Evolutionary conservation across 2,797 vertebrate genomes (phyloP).

Genomic region (Rhinophrynus dorsalis): DNA sequence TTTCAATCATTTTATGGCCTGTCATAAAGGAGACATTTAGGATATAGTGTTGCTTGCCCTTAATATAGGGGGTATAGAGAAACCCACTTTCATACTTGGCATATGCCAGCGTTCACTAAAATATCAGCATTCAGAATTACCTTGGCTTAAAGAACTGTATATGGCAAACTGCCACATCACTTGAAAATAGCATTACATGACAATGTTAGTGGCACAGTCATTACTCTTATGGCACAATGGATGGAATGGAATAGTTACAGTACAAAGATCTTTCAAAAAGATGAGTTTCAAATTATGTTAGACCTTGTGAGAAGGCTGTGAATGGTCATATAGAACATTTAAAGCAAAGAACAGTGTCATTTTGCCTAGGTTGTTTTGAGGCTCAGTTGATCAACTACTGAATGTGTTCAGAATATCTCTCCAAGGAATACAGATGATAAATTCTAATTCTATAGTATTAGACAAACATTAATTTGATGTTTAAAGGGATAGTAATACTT

Average conservation of each 20-base stretch:
- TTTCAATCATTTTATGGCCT: conserved; percentile 9
- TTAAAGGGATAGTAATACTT: too few relatives aligned
- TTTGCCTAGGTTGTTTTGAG: too few relatives aligned
- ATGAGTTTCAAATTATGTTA: conserved; percentile 41
- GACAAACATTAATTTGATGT: too few relatives aligned
- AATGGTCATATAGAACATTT: conserved; percentile 5
- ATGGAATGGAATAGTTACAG: conserved; percentile 42
- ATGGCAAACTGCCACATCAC: conserved; percentile 40
- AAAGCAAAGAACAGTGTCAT: too few relatives aligned
- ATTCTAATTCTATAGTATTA: too few relatives aligned
- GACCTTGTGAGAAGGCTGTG: conserved; percentile 38
- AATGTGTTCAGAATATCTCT: too few relatives aligned
- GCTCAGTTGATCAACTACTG: too few relatives aligned
- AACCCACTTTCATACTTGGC: conserved; percentile 10
- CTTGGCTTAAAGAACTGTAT: conserved; percentile 28
- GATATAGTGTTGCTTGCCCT: conserved; percentile 6
- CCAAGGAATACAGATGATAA: too few relatives aligned
- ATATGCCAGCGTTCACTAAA: conserved; percentile 17
- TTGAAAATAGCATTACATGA: conserved; percentile 46
- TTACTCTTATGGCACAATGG: conserved; percentile 38
- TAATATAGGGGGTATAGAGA: conserved; percentile 2
- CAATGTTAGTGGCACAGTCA: conserved; percentile 47
- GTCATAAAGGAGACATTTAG: not conserved
- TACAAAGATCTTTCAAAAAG: conserved; percentile 43
- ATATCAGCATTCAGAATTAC: conserved; percentile 35